phyloP scores from a whole-genome alignment of 1,140 invertebrate genomes.

The Lucilia sericata region DNA sequence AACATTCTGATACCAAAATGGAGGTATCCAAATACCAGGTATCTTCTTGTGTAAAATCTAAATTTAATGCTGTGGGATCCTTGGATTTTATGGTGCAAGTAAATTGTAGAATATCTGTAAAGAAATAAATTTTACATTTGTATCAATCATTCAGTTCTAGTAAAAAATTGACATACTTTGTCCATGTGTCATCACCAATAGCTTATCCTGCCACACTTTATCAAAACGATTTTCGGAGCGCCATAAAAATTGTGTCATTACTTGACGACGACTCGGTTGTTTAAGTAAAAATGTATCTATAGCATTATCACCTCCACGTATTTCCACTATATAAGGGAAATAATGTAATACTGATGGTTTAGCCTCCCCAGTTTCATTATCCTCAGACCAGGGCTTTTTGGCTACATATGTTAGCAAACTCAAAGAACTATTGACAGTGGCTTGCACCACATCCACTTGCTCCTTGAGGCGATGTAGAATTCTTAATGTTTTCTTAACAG shows the following conservation, averaged over 20 bases:
- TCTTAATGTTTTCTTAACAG: slow-evolving; percentile 71
- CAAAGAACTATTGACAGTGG: slow-evolving; percentile 78
- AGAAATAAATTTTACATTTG: slow-evolving; percentile 35
- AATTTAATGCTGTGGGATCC: slow-evolving; percentile 56
- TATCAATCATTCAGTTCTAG: background rate
- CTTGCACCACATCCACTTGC: slow-evolving; percentile 78
- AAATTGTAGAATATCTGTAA: slow-evolving; percentile 59
- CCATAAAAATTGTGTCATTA: slow-evolving; percentile 84
- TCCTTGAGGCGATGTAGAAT: slow-evolving; percentile 75
- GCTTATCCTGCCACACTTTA: slow-evolving; percentile 75
- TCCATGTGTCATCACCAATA: slow-evolving; percentile 81
- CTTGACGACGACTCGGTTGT: slow-evolving; percentile 71
- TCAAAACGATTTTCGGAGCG: slow-evolving; percentile 74
- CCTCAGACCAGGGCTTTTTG: slow-evolving; percentile 65
- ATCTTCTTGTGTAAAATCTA: slow-evolving; percentile 66
- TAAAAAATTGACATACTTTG: slow-evolving; percentile 74
- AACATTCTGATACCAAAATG: slow-evolving; percentile 72
- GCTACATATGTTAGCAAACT: slow-evolving; percentile 77
- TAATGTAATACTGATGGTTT: slow-evolving; percentile 61
- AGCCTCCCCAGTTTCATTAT: background rate
- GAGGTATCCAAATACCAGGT: slow-evolving; percentile 70
- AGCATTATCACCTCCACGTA: slow-evolving; percentile 69
- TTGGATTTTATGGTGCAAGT: slow-evolving; percentile 59
- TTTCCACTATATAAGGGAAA: slow-evolving; percentile 73
- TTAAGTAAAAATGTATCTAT: slow-evolving; percentile 70